These are phyloP conservation scores for Xestia c-nigrum DNA, from an alignment of 2,888 invertebrate genomes.

Conservation along the genomic window DNA sequence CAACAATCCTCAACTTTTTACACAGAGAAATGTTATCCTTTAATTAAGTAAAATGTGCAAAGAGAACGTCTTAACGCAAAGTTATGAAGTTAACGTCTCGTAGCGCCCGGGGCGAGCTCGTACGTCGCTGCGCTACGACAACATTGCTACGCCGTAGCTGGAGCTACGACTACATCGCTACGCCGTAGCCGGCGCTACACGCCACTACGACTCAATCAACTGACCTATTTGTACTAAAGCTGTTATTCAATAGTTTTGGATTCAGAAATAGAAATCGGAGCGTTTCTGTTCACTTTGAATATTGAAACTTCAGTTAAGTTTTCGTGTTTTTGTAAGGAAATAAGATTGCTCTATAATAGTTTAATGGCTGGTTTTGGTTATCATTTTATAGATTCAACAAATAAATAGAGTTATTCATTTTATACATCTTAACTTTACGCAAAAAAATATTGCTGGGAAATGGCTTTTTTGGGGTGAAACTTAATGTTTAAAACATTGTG, in stretches of 20 bases:
- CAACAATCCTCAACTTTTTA: constrained; percentile 1
- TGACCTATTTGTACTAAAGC: constrained; percentile 38
- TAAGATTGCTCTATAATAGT: neutral
- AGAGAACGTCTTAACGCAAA: constrained; percentile 34
- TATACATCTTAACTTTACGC: too few relatives aligned
- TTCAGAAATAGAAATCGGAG: constrained; percentile 8
- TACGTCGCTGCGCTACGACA: constrained; percentile 47
- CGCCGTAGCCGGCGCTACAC: constrained; percentile 36
- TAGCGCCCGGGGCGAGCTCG: constrained; percentile 21
- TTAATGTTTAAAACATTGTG: too few relatives aligned
- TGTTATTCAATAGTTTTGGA: constrained; percentile 12
- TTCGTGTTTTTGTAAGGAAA: neutral
- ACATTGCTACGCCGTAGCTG: constrained; percentile 42
- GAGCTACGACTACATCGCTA: constrained; percentile 5
- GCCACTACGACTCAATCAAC: constrained; percentile 40
- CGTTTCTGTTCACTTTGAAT: neutral
- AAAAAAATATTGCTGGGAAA: too few relatives aligned
- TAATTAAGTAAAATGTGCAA: constrained; percentile 26
- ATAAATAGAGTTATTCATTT: neutral
- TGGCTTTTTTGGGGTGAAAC: too few relatives aligned
- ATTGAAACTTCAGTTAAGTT: neutral
- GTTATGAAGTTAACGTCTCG: constrained; percentile 24
- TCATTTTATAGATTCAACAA: neutral
- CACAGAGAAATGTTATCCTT: constrained; percentile 18
- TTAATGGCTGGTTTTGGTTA: too few relatives aligned